Evolutionary conservation across 2,888 invertebrate genomes (phyloP).

Genomic region (Ornithoptera priamus): DNA sequence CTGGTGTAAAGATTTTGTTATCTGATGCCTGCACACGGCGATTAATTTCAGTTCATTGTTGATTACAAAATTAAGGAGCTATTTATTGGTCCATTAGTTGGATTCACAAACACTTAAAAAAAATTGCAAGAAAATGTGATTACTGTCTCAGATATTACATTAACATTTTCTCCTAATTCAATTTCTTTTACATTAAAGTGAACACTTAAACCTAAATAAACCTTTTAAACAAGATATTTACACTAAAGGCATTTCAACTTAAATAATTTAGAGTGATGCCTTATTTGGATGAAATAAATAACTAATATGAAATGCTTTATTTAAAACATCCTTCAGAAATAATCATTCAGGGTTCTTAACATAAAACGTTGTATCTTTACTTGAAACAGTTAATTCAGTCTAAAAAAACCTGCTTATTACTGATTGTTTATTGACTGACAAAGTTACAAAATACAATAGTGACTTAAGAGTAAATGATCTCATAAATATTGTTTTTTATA

Average conservation of each 20-base stretch:
- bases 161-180: conserved; percentile 63
- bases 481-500: conserved; percentile 29
- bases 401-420: conserved; percentile 63
- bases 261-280: conserved; percentile 72
- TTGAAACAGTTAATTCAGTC: conserved; percentile 69
- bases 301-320: conserved; percentile 78
- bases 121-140: conserved; percentile 52
- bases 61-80: conserved; percentile 56
- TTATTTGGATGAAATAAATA: conserved; percentile 76
- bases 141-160: conserved; percentile 50
- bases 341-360: conserved; percentile 67
- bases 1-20: conserved; percentile 52
- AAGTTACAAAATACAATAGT: conserved; percentile 30
- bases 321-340: conserved; percentile 69
- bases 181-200: conserved; percentile 74
- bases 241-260: conserved; percentile 74
- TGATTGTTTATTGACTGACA: conserved; percentile 62
- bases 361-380: conserved; percentile 64
- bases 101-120: conserved; percentile 60
- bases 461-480: conserved; percentile 23
- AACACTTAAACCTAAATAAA: conserved; percentile 77
- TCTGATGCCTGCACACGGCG: conserved; percentile 50
- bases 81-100: conserved; percentile 73
- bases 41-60: conserved; percentile 41
- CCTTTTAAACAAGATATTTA: conserved; percentile 77